phyloP scores from a whole-genome alignment of 2,797 vertebrate genomes.

The Atherinosoma microstoma region DNA sequence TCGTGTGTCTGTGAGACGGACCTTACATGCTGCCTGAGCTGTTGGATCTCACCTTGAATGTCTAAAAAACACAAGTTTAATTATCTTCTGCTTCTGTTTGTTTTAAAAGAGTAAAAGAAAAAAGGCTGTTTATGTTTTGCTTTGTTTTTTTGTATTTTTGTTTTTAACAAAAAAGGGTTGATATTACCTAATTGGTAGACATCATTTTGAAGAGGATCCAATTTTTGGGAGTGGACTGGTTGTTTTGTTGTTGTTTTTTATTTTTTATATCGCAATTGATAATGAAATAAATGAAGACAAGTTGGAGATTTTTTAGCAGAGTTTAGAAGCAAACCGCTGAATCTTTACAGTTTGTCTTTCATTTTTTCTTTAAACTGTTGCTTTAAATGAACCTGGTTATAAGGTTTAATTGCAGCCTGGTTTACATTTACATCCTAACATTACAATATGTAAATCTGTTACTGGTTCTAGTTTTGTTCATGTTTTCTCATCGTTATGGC shows the following conservation, averaged over 20 bases:
- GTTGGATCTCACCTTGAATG: slow-evolving; percentile 27
- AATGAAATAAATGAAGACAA: too few relatives aligned
- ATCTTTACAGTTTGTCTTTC: background rate
- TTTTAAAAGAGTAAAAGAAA: background rate
- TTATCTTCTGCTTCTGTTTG: background rate
- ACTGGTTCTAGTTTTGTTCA: background rate
- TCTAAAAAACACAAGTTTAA: background rate
- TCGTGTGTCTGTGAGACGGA: slow-evolving; percentile 24
- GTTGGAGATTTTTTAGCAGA: background rate
- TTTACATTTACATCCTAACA: slow-evolving; percentile 7
- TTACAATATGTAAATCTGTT: slow-evolving; percentile 4
- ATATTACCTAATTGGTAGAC: background rate
- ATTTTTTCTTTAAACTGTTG: background rate
- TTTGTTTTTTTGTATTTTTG: background rate
- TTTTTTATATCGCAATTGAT: too few relatives aligned
- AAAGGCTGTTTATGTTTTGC: background rate
- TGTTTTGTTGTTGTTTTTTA: too few relatives aligned
- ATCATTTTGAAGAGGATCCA: too few relatives aligned
- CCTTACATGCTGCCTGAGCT: slow-evolving; percentile 17
- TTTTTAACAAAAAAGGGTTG: too few relatives aligned
- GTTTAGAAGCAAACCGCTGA: background rate
- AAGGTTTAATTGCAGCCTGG: background rate
- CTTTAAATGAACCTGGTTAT: background rate
- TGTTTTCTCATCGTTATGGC: slow-evolving; percentile 29
- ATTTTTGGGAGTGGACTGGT: too few relatives aligned